Conservation (phyloP, 2,888 invertebrate species). For the Hedya salicella region DNA sequence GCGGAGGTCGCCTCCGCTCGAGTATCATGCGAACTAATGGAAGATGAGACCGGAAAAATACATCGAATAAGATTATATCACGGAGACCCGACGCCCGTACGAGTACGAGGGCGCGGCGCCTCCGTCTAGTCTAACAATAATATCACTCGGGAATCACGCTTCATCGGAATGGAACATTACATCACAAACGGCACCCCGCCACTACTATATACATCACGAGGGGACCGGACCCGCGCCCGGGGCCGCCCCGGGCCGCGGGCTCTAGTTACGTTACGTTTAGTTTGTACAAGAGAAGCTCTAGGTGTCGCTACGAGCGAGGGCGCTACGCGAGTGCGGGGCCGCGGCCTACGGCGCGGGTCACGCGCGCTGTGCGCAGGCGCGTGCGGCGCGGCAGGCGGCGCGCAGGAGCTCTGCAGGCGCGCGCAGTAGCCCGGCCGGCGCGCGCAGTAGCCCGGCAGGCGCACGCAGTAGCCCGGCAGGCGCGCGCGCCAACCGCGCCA, state of each 20-base stretch:
- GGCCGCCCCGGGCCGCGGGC: no score
- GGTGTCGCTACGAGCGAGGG: slow-evolving; percentile 22
- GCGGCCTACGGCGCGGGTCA: slow-evolving; percentile 41
- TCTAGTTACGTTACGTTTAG: slow-evolving; percentile 27
- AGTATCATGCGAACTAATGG: slow-evolving; percentile 20
- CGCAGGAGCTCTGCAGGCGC: slow-evolving; percentile 41
- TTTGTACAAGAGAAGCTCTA: slow-evolving; percentile 41
- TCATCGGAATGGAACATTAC: slow-evolving; percentile 69
- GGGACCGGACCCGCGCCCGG: no score
- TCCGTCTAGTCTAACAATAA: slow-evolving; percentile 51
- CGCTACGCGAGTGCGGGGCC: slow-evolving; percentile 44
- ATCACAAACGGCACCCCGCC: slow-evolving; percentile 66
- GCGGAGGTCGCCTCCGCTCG: slow-evolving; percentile 22
- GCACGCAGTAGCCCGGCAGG: slow-evolving; percentile 41
- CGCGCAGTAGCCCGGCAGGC: slow-evolving; percentile 22
- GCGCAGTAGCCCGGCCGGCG: slow-evolving; percentile 88
- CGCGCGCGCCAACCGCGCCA: slow-evolving; percentile 82
- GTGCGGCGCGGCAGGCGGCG: slow-evolving; percentile 24
- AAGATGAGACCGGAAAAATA: slow-evolving; percentile 22
- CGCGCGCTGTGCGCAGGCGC: slow-evolving; percentile 38
- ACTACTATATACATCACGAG: slow-evolving; percentile 56
- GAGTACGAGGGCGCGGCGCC: slow-evolving; percentile 12
- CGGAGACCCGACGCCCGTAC: no score
- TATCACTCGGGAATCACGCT: slow-evolving; percentile 71
- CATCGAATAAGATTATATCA: not conserved